Evolutionary conservation across 2,888 invertebrate species (phyloP), one percentile per base, ranked within the genome.

Genomic region (Oscheius myriophilus): DNA sequence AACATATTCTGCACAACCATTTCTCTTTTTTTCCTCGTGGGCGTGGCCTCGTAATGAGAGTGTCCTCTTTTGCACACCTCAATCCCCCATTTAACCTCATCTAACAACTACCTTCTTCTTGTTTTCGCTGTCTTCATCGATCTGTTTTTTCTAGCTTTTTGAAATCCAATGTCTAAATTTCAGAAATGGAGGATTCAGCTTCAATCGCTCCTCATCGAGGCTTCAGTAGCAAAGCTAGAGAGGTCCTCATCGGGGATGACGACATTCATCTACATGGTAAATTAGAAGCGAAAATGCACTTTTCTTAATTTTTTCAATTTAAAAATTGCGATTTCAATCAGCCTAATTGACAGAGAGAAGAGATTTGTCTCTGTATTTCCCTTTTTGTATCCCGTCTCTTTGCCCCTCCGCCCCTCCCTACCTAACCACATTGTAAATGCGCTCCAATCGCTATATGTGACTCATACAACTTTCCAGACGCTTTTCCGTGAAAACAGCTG

Each of bases 181-280:
- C 3, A 18, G 21, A 16, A 33, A 25, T n/a, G 58, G 43, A 16
- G 6, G 41, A 33, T 12, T 46, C 45, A 23, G n/a, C 26, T 9
- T 25, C 12, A 46, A 54, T 67, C 21, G 69, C 65, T 14, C 74
- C 76, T 1, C 78, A 78, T 45, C 68, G 78, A 4, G 78, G 78
- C 1, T 76, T 78, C 49, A 68, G 49, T 41, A 46, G 12, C 7
- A 78, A 78, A 25, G 76, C 74, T 18, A 66, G 78, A 1, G 76
- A 72, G 18, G 68, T 71, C 7, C 67, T 78, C 2, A 59, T 78
- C n/a, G 78, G 74, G 7, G 45, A 61, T 25, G 65, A 70, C 21
- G 58, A 57, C 46, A 23, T 59, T 14, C 59, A 69, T 51, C 41
- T 69, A 23, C 61, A 46, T 26, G 18, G 45, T 43, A 42, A 65